Percentiles rank a stretch among this genome's conserved stretches.
These are phyloP conservation scores for Microchirus variegatus DNA, from an alignment of 2,797 vertebrate species.

Conservation along the genomic window DNA sequence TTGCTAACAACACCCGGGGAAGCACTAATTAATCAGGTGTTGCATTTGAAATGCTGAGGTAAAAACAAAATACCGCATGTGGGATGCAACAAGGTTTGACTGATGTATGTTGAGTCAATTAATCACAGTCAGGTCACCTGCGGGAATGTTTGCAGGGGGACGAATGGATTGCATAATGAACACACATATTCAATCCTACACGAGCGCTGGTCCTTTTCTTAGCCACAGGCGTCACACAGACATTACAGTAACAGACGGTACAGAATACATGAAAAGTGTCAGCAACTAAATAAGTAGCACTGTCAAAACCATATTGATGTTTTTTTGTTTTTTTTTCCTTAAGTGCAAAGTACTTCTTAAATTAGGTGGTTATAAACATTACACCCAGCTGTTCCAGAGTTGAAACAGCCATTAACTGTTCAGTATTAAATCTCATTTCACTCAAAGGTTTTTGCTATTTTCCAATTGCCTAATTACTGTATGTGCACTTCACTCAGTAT, in stretches of 20 bases:
- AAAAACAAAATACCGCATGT: slow-evolving; percentile 4
- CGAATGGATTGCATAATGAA: slow-evolving; percentile 11
- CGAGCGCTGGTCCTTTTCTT: background rate
- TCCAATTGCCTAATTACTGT: background rate
- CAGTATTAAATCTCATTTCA: background rate
- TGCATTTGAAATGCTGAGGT: slow-evolving; percentile 1
- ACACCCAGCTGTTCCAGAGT: background rate
- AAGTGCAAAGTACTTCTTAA: background rate
- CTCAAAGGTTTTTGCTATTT: background rate
- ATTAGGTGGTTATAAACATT: background rate
- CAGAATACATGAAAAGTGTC: slow-evolving; percentile 1
- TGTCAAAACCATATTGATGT: background rate
- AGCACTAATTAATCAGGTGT: background rate
- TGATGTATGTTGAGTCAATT: slow-evolving; percentile 12
- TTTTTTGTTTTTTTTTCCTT: background rate
- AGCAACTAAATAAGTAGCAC: background rate
- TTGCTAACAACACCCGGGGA: background rate
- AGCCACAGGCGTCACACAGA: background rate
- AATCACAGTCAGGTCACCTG: slow-evolving; percentile 14
- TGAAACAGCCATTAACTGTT: background rate
- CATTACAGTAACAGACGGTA: background rate
- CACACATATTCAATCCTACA: background rate
- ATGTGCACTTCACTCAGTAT: background rate
- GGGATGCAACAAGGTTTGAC: slow-evolving; percentile 5
- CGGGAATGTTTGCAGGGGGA: background rate